Percentiles rank a stretch among this genome's conserved stretches.
Evolutionary conservation across 2,113 vertebrate species (phyloP).

Genomic region (Rhombomys opimus): DNA sequence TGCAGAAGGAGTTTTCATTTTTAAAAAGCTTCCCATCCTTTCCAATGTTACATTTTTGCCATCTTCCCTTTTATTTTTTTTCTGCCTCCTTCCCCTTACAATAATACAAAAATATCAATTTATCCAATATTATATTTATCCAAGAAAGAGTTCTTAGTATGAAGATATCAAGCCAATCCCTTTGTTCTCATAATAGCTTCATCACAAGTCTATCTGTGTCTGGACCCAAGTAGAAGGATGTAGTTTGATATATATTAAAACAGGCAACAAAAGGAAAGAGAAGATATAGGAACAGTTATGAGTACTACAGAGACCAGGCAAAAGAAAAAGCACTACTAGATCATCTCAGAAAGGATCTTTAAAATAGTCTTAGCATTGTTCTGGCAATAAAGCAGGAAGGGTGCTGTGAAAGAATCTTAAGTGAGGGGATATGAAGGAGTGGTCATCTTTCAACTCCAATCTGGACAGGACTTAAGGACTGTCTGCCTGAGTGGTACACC

Average conservation of each 20-base stretch:
- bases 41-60: not conserved
- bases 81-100: not conserved
- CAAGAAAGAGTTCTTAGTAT: not conserved
- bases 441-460: not conserved
- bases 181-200: not conserved
- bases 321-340: not conserved
- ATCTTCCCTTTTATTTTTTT: not conserved
- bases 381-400: not conserved
- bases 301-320: not conserved
- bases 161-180: not conserved
- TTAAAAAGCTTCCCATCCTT: not conserved
- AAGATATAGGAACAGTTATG: not conserved
- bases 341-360: not conserved
- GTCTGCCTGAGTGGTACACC: not conserved
- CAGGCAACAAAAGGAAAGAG: not conserved
- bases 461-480: not conserved
- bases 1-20: conserved; percentile 8
- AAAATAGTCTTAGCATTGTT: not conserved
- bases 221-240: not conserved
- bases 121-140: not conserved
- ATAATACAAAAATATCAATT: too few species aligned
- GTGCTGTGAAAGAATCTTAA: not conserved
- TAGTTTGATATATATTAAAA: not conserved
- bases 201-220: not conserved
- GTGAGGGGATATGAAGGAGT: not conserved